phyloP scores from a whole-genome alignment of 2,888 invertebrate genomes.

The Megalurothrips usitatus region DNA sequence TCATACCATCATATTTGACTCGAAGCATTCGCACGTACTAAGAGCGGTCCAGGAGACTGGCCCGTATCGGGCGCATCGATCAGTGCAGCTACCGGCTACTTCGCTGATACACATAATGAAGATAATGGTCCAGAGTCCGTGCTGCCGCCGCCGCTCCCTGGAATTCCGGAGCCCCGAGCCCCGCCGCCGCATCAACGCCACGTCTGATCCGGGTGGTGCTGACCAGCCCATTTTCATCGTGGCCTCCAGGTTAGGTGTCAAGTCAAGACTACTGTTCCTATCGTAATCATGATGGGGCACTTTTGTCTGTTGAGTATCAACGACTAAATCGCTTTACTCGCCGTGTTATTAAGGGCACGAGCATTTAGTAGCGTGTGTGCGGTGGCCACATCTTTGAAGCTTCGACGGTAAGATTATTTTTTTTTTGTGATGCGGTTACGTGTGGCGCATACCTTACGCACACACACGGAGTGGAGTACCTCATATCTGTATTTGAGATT shows the following conservation, averaged over 20 bases:
- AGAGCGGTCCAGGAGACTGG: not conserved
- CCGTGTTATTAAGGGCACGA: conserved; percentile 19
- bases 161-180: conserved; percentile 16
- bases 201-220: conserved; percentile 7
- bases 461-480: too few species aligned
- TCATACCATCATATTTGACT: not conserved
- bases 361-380: not conserved
- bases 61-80: conserved; percentile 1
- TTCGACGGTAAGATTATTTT: too few species aligned
- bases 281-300: conserved; percentile 19
- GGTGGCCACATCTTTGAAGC: not conserved
- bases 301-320: conserved; percentile 25
- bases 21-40: conserved; percentile 11
- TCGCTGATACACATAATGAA: conserved; percentile 20
- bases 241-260: not conserved
- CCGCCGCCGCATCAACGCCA: not conserved
- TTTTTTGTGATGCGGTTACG: too few species aligned
- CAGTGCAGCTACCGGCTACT: conserved; percentile 19
- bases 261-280: conserved; percentile 24
- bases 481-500: too few species aligned
- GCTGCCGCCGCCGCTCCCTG: not conserved
- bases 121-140: conserved; percentile 9
- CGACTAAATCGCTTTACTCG: conserved; percentile 10
- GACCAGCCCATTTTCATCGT: conserved; percentile 7
- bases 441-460: too few species aligned